Conservation (phyloP, 2,113 vertebrate genomes). For the Rhineura floridana region DNA sequence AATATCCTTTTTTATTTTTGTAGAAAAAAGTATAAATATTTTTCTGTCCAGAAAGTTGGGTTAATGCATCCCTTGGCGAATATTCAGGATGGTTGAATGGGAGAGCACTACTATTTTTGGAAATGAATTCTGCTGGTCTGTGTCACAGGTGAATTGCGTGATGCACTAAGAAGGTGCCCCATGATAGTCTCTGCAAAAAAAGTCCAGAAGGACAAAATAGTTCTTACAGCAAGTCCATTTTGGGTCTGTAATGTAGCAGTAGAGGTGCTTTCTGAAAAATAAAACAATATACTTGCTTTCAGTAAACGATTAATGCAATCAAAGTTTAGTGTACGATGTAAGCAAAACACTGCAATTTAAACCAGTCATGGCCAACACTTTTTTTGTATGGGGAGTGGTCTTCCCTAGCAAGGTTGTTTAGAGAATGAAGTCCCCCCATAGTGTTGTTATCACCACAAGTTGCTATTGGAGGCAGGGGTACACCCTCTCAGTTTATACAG, state of each 20-base stretch:
- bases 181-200: constrained; percentile 94
- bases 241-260: constrained; percentile 99
- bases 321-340: neutral
- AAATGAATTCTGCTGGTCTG: constrained; percentile 77
- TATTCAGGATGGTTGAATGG: constrained; percentile 43
- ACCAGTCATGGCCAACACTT: neutral
- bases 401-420: neutral
- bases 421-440: neutral
- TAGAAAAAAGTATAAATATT: constrained; percentile 98
- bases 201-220: constrained; percentile 79
- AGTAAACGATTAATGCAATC: constrained; percentile 8
- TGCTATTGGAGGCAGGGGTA: neutral
- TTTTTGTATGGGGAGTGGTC: neutral
- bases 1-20: constrained; percentile 81
- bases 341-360: neutral
- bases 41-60: constrained; percentile 77
- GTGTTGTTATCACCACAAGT: neutral
- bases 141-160: constrained; percentile 75
- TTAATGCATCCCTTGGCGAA: constrained; percentile 62
- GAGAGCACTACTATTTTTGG: constrained; percentile 68
- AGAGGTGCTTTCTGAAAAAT: constrained; percentile 94
- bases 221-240: constrained; percentile 98
- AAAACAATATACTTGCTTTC: constrained; percentile 39
- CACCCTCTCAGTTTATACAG: neutral
- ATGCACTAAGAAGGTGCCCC: constrained; percentile 78